Conservation (phyloP, 2,797 vertebrate species). For the Stomatorhinus walkeri region DNA sequence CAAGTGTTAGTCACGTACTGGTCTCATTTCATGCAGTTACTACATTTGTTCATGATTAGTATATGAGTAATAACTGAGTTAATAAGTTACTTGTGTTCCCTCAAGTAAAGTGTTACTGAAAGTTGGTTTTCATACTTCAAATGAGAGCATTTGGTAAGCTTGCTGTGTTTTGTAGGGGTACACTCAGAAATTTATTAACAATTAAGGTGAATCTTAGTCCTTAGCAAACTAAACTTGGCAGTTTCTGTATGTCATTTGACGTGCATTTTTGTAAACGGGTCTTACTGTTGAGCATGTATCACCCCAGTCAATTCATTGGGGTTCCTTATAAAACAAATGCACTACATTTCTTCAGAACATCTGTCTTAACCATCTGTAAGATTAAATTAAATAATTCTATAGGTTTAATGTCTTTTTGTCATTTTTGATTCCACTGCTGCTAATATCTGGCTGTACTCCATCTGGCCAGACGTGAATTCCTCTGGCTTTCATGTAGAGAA, state of each 20-base stretch:
- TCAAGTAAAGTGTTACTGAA: not conserved
- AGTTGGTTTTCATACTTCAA: not conserved
- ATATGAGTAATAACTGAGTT: not conserved
- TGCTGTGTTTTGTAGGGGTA: not conserved
- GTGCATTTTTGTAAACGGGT: not conserved
- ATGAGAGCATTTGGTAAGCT: not conserved
- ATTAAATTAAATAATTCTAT: not conserved
- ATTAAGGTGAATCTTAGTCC: not conserved
- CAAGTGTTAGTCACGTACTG: not conserved
- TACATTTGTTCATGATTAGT: not conserved
- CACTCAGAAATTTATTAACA: not conserved
- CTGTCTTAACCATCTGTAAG: not conserved
- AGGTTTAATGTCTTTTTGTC: not conserved
- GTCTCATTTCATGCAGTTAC: not conserved
- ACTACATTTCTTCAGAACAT: not conserved
- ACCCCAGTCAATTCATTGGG: not conserved
- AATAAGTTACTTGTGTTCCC: not conserved
- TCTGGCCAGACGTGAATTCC: not conserved
- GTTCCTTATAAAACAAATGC: not conserved
- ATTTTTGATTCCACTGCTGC: not conserved
- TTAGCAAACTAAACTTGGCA: not conserved
- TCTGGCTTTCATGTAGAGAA: not conserved
- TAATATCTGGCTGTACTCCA: not conserved
- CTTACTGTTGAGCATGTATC: not conserved
- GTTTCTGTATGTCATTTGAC: not conserved